phyloP scores from a whole-genome alignment of 2,888 invertebrate species.

The Neuroscelio doddi region DNA sequence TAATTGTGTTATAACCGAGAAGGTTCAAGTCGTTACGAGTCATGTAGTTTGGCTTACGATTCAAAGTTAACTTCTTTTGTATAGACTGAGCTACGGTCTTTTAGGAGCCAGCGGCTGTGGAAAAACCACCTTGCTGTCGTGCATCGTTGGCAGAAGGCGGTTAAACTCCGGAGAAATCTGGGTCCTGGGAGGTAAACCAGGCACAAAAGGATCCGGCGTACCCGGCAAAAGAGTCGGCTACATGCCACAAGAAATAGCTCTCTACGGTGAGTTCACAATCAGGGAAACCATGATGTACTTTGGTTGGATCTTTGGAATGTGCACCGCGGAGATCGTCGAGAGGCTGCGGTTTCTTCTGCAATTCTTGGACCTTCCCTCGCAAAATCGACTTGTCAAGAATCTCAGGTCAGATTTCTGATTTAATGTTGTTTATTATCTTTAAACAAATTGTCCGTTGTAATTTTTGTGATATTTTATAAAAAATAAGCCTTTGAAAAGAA shows the following conservation, averaged over 20 bases:
- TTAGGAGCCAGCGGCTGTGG: constrained; percentile 97
- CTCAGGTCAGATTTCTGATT: constrained; percentile 76
- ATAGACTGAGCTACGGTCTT: constrained; percentile 85
- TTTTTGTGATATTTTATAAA: too few relatives aligned
- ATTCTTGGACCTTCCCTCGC: constrained; percentile 92
- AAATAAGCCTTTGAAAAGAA: too few relatives aligned
- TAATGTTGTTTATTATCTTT: constrained; percentile 9
- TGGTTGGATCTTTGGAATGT: constrained; percentile 96
- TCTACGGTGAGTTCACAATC: constrained; percentile 94
- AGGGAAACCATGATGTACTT: constrained; percentile 97
- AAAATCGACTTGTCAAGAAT: constrained; percentile 85
- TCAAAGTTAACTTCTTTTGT: too few relatives aligned
- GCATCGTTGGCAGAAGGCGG: constrained; percentile 90
- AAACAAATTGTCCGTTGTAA: not conserved
- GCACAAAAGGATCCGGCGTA: constrained; percentile 90
- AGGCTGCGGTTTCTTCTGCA: constrained; percentile 89
- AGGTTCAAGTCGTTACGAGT: too few relatives aligned
- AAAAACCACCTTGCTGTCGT: constrained; percentile 94
- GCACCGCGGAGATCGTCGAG: constrained; percentile 84
- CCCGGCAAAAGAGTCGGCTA: constrained; percentile 97
- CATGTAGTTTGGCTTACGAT: too few relatives aligned
- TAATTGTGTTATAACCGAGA: too few relatives aligned
- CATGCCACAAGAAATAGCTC: constrained; percentile 95
- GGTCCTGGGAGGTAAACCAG: constrained; percentile 92
- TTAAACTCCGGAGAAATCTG: constrained; percentile 91